Percentiles rank a stretch among this genome's conserved stretches.
Evolutionary conservation across 2,797 vertebrate genomes (phyloP).

Genomic region (Acropternis orthonyx): DNA sequence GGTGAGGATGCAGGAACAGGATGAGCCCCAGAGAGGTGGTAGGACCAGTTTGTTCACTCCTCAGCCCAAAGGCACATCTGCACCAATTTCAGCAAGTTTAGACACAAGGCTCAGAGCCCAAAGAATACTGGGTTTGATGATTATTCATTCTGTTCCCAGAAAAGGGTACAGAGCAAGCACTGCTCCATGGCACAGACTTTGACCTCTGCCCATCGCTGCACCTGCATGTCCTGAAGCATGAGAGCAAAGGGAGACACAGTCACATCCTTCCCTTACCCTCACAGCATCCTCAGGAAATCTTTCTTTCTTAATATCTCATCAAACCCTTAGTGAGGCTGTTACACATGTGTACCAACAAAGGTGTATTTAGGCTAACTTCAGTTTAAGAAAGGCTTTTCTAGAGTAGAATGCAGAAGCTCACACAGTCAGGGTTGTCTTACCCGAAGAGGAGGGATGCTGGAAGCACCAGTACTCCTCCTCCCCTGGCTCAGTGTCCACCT

Average conservation of each 20-base stretch:
- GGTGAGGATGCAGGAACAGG: background rate
- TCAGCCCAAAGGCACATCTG: background rate
- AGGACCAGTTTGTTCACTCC: rapidly evolving
- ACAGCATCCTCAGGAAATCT: background rate
- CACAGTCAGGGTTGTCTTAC: background rate
- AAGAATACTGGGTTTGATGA: background rate
- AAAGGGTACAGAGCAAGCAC: background rate
- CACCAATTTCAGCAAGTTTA: background rate
- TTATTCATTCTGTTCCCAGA: background rate
- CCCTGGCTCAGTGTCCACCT: background rate
- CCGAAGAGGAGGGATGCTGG: background rate
- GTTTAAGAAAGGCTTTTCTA: background rate
- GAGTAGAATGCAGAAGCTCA: background rate
- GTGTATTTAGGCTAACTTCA: background rate
- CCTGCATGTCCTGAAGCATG: rapidly evolving
- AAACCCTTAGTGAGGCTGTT: background rate
- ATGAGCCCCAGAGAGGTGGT: rapidly evolving
- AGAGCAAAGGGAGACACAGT: background rate
- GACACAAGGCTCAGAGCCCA: background rate
- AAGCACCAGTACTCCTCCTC: background rate
- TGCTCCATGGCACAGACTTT: background rate
- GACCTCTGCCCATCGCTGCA: background rate
- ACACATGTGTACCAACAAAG: rapidly evolving
- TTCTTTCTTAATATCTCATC: background rate
- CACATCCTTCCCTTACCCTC: background rate